These are phyloP conservation scores for Ophioninae sp. DNA, from an alignment of 2,888 invertebrate species.

Conservation along the genomic window DNA sequence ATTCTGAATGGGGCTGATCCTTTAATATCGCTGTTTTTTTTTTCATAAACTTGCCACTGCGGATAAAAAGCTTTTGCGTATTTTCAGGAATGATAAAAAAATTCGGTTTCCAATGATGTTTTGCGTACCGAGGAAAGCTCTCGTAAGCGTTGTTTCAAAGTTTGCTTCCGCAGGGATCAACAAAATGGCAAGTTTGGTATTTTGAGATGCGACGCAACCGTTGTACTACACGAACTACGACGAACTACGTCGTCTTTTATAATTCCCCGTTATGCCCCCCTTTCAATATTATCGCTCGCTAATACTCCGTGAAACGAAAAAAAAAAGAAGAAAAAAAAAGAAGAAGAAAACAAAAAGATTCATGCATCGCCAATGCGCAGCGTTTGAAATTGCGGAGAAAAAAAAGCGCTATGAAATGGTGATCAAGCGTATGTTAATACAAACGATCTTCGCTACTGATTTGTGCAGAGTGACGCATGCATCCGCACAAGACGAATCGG, in stretches of 20 bases:
- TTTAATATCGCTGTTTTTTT: not conserved
- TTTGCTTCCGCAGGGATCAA: not conserved
- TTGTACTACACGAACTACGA: constrained; percentile 6
- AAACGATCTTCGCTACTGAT: not conserved
- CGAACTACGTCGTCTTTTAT: constrained; percentile 28
- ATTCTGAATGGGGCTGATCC: not conserved
- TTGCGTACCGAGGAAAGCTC: constrained; percentile 37
- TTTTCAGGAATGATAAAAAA: not conserved
- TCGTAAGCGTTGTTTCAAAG: not conserved
- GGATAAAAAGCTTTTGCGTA: not conserved
- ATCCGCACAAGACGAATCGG: not conserved
- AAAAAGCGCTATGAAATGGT: not conserved
- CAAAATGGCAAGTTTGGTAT: not conserved
- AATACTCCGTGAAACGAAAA: not conserved
- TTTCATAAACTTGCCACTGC: not conserved
- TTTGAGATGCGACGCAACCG: constrained; percentile 27
- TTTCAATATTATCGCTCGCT: not conserved
- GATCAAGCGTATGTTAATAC: constrained; percentile 2
- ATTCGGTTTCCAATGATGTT: constrained; percentile 63
- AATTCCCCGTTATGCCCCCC: constrained; percentile 2
- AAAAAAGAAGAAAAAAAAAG: not conserved
- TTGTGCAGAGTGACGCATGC: not conserved
- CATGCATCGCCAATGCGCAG: not conserved
- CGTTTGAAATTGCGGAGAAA: not conserved
- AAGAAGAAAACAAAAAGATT: constrained; percentile 1